phyloP scores from a whole-genome alignment of 2,888 invertebrate species.

The Schizaphis graminum region DNA sequence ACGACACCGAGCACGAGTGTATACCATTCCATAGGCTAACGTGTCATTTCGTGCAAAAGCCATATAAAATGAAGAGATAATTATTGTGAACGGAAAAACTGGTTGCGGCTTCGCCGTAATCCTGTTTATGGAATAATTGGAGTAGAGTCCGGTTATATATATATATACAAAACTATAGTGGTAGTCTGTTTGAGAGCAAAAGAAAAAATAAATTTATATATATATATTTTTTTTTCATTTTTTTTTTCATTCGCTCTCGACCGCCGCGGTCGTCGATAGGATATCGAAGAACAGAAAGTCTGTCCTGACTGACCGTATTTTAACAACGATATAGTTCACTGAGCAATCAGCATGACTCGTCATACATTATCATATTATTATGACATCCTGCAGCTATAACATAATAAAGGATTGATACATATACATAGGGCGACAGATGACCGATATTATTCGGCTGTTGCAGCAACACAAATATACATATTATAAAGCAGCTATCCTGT shows the following conservation, averaged over 20 bases:
- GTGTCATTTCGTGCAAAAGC: constrained; percentile 38
- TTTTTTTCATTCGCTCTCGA: not conserved
- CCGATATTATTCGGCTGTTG: not conserved
- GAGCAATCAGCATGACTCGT: not conserved
- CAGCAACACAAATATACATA: not conserved
- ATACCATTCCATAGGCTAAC: not conserved
- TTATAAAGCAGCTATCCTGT: not conserved
- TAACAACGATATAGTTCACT: not conserved
- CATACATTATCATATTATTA: not conserved
- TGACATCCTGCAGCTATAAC: not conserved
- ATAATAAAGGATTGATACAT: not conserved
- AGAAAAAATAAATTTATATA: not conserved
- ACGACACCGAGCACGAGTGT: not conserved
- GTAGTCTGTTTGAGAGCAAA: not conserved
- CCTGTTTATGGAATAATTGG: constrained; percentile 52
- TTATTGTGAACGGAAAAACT: constrained; percentile 43
- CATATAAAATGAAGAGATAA: constrained; percentile 55
- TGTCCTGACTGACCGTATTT: not conserved
- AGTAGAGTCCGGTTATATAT: constrained; percentile 34
- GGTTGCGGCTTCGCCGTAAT: constrained; percentile 45
- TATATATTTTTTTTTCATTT: not conserved
- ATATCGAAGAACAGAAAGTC: not conserved
- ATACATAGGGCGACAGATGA: not conserved
- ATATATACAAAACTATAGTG: not conserved
- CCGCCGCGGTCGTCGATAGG: not conserved